Base-by-base conservation (phyloP, 2,113 vertebrate genomes). In the Pangasianodon hypophthalmus region DNA sequence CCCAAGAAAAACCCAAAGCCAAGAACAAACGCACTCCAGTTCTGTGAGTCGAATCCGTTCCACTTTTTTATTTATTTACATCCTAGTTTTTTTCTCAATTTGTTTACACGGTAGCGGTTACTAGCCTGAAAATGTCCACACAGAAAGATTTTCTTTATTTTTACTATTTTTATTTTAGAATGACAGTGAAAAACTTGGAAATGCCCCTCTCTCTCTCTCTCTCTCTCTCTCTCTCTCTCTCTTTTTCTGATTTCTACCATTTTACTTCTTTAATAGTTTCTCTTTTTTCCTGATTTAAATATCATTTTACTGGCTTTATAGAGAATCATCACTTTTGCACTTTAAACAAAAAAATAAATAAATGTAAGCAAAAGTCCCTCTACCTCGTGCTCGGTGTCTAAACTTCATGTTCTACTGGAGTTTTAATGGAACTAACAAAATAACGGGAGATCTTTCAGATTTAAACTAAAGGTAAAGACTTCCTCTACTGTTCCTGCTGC, bases 31-130 rank as follows among this genome's bases (percentile, higher is more conserved):
- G 94, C 97, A 21, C 95, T 96, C 73, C 95, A 37, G 82, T 99
- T 99, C 94, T 99, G 98, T 99, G 94, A 71, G 98, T 93, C 60
- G 0, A 44, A 21, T 50, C 10, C 19, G 1, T 10, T 54, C 64
- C 1, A 26, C 21, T 48, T 80, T 52, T 41, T 1, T 75, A 52
- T 50, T 37, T 16, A 37, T 80, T 67, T 29, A 64, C 21, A 6
- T 24, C 19, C 58, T 60, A 1, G 0, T 3, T 58, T 24, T 60
- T 60, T 60, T 1, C 8, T 60, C 58, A 7, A 5, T 24, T 60
- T 60, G 5, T 64, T 64, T 64, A 29, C 13, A 14, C 2, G 3
- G 11, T 54, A 13, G 7, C 11, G 8, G 2, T 64, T 29, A 64
- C 62, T 11, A 11, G 9, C 60, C 60, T 29, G 60, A 64, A 64